These are phyloP conservation scores for Diarsia brunnea DNA, from an alignment of 2,888 invertebrate genomes.

Conservation along the genomic window DNA sequence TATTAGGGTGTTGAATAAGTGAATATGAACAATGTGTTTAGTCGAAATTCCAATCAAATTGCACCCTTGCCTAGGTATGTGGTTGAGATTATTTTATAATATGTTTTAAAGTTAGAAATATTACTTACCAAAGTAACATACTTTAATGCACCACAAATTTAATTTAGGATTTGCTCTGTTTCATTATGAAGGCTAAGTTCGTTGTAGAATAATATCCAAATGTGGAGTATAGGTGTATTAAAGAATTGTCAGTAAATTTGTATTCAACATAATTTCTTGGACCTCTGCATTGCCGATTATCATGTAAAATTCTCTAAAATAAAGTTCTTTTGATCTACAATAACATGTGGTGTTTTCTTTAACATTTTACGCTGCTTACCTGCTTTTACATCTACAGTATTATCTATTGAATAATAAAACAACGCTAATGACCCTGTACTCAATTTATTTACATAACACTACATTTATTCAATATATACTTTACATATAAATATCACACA, in stretches of 20 bases:
- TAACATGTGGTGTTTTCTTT: slow-evolving; percentile 52
- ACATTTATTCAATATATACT: slow-evolving; percentile 17
- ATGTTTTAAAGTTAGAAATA: slow-evolving; percentile 77
- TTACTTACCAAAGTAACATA: slow-evolving; percentile 78
- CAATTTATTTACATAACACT: slow-evolving; percentile 44
- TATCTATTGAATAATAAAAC: slow-evolving; percentile 44
- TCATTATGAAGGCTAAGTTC: slow-evolving; percentile 83
- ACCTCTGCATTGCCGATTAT: slow-evolving; percentile 91
- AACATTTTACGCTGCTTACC: background rate
- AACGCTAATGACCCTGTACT: slow-evolving; percentile 22
- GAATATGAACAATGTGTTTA: slow-evolving; percentile 76
- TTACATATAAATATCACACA: slow-evolving; percentile 23
- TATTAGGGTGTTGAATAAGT: slow-evolving; percentile 77
- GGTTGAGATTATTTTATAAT: slow-evolving; percentile 80
- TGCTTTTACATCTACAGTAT: slow-evolving; percentile 4
- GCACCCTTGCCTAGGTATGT: slow-evolving; percentile 81
- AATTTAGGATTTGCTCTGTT: slow-evolving; percentile 82
- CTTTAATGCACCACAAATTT: slow-evolving; percentile 82
- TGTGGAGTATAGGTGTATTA: slow-evolving; percentile 87
- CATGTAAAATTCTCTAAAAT: slow-evolving; percentile 90
- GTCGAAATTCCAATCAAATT: slow-evolving; percentile 77
- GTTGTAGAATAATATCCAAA: slow-evolving; percentile 86
- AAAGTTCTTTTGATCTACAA: slow-evolving; percentile 91
- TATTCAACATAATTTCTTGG: slow-evolving; percentile 88
- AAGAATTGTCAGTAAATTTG: slow-evolving; percentile 88